Evolutionary conservation across 2,797 vertebrate species (phyloP).

Genomic region (Erethizon dorsatum): DNA sequence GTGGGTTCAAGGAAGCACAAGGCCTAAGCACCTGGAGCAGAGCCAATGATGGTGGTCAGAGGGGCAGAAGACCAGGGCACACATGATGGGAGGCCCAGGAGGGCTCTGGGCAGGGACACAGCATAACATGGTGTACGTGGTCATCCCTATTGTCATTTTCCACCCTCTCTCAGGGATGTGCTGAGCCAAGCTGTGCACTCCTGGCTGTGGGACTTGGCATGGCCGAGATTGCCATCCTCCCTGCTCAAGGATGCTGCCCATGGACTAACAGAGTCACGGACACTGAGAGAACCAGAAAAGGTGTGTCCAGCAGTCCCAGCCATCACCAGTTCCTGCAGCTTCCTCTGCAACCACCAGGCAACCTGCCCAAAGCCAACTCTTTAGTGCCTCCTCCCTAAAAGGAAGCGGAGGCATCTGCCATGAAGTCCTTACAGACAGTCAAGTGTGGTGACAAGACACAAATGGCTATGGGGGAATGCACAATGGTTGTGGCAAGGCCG

Average conservation of each 20-base stretch:
- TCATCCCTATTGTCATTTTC: neutral
- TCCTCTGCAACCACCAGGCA: neutral
- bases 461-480: neutral
- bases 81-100: neutral
- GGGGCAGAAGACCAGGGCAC: neutral
- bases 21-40: neutral
- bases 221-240: neutral
- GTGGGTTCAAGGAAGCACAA: neutral
- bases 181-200: neutral
- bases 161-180: neutral
- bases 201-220: neutral
- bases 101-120: neutral
- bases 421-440: neutral
- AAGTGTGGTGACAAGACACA: neutral
- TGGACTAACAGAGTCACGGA: neutral
- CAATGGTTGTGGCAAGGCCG: neutral
- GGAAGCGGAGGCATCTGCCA: neutral
- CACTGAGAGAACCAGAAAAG: neutral
- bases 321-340: neutral
- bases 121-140: rapidly evolving
- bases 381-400: neutral
- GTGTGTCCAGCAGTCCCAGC: neutral
- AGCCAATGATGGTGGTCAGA: neutral
- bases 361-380: neutral
- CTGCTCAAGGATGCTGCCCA: neutral